Conservation (phyloP, 2,888 invertebrate genomes). For the Calameuta idolon region DNA sequence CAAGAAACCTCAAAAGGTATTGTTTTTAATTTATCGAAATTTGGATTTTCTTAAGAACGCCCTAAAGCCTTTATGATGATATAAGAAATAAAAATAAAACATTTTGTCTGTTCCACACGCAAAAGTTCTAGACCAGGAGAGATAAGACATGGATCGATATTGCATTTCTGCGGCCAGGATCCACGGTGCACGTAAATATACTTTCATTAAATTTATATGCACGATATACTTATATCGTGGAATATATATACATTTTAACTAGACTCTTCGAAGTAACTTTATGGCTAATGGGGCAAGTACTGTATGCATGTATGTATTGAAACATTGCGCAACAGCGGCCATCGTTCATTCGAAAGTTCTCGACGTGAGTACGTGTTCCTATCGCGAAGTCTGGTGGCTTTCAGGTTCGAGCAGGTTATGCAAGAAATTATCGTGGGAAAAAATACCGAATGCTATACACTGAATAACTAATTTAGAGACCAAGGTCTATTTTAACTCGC, state of each 20-base stretch:
- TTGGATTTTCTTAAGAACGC: background rate
- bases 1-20: conserved; percentile 41
- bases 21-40: background rate
- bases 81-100: background rate
- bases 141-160: conserved; percentile 67
- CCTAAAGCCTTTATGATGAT: background rate
- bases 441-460: background rate
- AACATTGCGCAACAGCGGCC: background rate
- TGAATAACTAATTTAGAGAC: background rate
- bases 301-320: background rate
- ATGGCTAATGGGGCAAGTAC: background rate
- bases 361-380: background rate
- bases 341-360: conserved; percentile 7
- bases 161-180: conserved; percentile 76
- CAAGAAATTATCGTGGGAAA: conserved; percentile 10
- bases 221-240: too few relatives aligned
- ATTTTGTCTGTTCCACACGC: background rate
- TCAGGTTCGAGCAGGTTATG: background rate
- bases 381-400: background rate
- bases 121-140: background rate
- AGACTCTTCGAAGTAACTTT: background rate
- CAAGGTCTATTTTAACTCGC: background rate
- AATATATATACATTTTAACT: background rate
- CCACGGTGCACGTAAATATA: conserved; percentile 71
- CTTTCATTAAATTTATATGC: background rate